A percentile compares a stretch with the other conserved stretches of the same genome.
Conservation (phyloP, 1,140 invertebrate species). For the Drosophila sturtevanti region DNA sequence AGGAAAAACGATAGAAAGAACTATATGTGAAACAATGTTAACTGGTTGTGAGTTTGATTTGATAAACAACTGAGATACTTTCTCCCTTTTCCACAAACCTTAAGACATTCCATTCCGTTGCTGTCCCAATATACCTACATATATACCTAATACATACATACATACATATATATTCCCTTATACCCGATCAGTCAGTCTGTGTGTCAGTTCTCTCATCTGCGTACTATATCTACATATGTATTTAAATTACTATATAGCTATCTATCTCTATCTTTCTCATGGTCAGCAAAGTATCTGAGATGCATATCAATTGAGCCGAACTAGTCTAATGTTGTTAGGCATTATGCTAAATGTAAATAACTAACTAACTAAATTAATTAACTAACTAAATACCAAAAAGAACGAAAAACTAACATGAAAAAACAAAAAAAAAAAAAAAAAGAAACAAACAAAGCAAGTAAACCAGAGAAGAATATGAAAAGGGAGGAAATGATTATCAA, state of each 20-base stretch:
- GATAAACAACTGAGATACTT: conserved; percentile 45
- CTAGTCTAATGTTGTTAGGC: conserved; percentile 64
- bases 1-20: conserved; percentile 10
- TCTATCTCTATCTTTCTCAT: neutral
- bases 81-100: no score
- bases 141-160: no score
- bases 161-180: no score
- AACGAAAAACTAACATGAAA: conserved; percentile 43
- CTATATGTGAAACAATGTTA: conserved; percentile 26
- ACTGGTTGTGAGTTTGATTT: conserved; percentile 62
- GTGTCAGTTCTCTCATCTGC: neutral
- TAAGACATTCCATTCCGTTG: no score
- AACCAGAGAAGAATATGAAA: conserved; percentile 37
- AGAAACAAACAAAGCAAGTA: conserved; percentile 17
- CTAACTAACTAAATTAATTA: conserved; percentile 50
- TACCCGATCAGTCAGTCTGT: neutral
- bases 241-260: neutral
- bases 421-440: conserved; percentile 34
- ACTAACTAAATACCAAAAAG: conserved; percentile 41
- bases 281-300: conserved; percentile 31
- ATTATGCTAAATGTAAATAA: conserved; percentile 81
- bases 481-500: conserved; percentile 25
- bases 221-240: neutral
- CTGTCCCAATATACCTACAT: no score
- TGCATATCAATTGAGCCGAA: conserved; percentile 47